Evolutionary conservation across 2,888 invertebrate species (phyloP), one percentile per base, ranked within the genome.

Genomic region (Drosophila lacicola): DNA sequence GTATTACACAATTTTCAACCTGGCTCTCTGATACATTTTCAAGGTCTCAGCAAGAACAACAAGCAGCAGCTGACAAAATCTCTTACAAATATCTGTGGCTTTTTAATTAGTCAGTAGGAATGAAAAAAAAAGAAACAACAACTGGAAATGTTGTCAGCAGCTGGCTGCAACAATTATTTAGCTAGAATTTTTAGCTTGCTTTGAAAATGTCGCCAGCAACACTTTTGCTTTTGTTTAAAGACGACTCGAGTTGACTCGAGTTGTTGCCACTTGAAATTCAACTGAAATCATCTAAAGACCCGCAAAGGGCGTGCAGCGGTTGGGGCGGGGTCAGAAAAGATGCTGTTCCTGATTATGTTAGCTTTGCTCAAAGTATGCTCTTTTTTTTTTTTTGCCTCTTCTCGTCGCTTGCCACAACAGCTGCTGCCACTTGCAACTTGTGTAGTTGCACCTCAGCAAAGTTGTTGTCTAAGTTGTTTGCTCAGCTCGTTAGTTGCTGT

Each of bases 181-280:
- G 68, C 75, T 78, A 75, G 81, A 82, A 87, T 77, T 81, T 80
- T 74, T 78, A 57, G 77, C 70, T 67, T 51, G 55, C 29, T 62
- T 58, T 57, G 62, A 69, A 70, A 80, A 71, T 61, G 64, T 65
- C 34, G 76, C 77, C 56, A 58, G 50, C 56, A 70, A 77, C 86
- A 88, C 83, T 83, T 86, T 83, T 83, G 86, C 74, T 88, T 88
- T 88, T 83, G 70, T 85, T 75, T 65, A 60, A 55, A 44, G 50
- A 72, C 41, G 53, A 29, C 29, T 8, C 8, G 2, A 29, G 8
- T 29, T 29, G 29, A 29, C 2, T 29, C 21, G 49, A 70, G 36
- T 41, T 33, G 36, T 47, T 29, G n/a, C 67, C 36, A 10, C 41
- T 56, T 41, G 13, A 70, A 75, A 53, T 76, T 74, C 64, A 47